Evolutionary conservation across 37 sponge, comb jelly and placozoan genomes (phyloP), one percentile per base, ranked within the genome.

Genomic region (Spongilla lacustris): DNA sequence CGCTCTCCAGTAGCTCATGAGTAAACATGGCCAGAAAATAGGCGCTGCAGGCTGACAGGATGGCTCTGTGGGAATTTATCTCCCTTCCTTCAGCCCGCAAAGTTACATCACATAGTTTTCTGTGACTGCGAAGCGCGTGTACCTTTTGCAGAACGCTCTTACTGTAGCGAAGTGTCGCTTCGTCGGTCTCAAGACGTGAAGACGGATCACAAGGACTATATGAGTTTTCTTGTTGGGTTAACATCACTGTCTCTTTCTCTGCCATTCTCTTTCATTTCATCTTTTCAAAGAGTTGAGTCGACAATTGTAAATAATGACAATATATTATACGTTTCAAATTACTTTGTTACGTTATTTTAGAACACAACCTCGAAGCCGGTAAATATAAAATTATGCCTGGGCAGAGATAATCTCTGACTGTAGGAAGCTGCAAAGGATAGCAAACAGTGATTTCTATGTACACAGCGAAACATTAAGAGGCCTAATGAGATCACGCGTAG

Each of bases 21-120:
- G 97, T 95, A 82, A 97, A 97, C 97, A 97, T 97, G 87, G 97
- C 97, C 72, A 84, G 78, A 73, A 97, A 97, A 83, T 97, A 97
- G 48, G 95, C 75, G 74, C 95, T 95, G 50, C 88, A 82, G 31
- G 97, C 93, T 8, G 97, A 91, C 26, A 97, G 91, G 70, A 97
- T 81, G 58, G 97, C 93, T 19, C 95, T 84, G 73, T 97, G 97
- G 50, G 93, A 69, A 37, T 83, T 84, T 28, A 97, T 90, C 69
- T 94, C 93, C 21, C 67, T 83, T 22, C 67, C 90, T 31, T 86
- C 91, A 8, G 79, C 91, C 27, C 88, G 35, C 66, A 97, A 89
- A 0, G 88, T 80, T 22, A 97, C 95, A 58, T 97, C 97, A 85
- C 95, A 97, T 21, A 97, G 91, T 71, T 90, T 93, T 13, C 78